Conservation (phyloP, 2,113 vertebrate species). For the Physeter macrocephalus region DNA sequence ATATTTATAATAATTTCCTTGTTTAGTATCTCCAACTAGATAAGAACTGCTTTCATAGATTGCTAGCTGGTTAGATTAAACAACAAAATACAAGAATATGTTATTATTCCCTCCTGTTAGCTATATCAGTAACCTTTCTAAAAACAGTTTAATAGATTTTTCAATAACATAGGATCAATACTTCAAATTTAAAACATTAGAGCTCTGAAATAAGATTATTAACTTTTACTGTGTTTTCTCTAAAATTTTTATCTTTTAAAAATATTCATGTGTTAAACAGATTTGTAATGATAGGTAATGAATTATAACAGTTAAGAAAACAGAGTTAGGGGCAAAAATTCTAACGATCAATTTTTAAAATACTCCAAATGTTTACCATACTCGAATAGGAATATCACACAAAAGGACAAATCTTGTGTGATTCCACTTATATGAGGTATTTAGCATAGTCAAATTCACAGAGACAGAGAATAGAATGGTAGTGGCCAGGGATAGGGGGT, state of each 20-base stretch:
- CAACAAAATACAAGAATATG: background rate
- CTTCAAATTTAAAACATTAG: background rate
- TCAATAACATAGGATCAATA: background rate
- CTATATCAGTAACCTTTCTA: background rate
- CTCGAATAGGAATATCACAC: background rate
- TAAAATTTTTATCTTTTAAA: background rate
- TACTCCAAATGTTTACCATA: background rate
- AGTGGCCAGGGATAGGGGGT: rapidly evolving
- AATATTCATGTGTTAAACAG: background rate
- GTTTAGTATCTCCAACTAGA: background rate
- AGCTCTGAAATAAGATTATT: background rate
- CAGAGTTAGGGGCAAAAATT: background rate
- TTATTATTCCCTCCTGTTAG: background rate
- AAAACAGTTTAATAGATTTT: background rate
- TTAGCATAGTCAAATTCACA: background rate
- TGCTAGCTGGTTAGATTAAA: background rate
- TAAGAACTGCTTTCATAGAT: background rate
- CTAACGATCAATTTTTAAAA: background rate
- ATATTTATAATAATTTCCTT: background rate
- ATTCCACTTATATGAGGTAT: background rate
- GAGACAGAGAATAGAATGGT: background rate
- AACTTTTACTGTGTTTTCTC: background rate
- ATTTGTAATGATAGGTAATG: background rate
- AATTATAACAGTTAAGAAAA: background rate
- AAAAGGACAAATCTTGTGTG: background rate